These are phyloP conservation scores for Tragopan temminckii DNA, from an alignment of 2,797 vertebrate genomes.

Conservation along the genomic window DNA sequence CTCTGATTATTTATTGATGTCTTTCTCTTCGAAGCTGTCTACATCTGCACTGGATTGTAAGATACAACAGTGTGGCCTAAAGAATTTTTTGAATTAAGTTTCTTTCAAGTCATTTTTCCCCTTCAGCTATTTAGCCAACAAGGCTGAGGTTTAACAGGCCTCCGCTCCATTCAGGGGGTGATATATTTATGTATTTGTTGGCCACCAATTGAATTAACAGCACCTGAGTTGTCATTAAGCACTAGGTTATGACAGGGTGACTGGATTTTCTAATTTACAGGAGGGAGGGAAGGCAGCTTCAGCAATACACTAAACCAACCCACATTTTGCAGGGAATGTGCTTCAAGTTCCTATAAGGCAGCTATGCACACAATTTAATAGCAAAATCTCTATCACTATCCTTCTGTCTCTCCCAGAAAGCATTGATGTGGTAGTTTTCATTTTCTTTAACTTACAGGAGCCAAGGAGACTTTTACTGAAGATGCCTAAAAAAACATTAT, in stretches of 20 bases:
- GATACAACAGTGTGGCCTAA: slow-evolving; percentile 83
- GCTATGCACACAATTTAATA: background rate
- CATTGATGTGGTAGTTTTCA: background rate
- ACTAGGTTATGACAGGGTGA: background rate
- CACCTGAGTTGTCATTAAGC: slow-evolving; percentile 46
- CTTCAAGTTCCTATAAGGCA: slow-evolving; percentile 1
- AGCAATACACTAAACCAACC: background rate
- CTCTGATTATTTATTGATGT: slow-evolving; percentile 98
- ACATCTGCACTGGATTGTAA: slow-evolving; percentile 84
- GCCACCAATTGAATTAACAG: slow-evolving; percentile 63
- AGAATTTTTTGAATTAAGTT: slow-evolving; percentile 92
- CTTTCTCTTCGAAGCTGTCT: slow-evolving; percentile 88
- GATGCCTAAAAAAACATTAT: slow-evolving; percentile 29
- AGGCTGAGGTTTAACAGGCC: slow-evolving; percentile 60
- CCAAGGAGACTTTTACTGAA: slow-evolving; percentile 18
- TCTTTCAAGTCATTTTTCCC: slow-evolving; percentile 84
- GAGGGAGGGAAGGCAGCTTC: background rate
- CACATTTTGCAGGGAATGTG: slow-evolving; percentile 29
- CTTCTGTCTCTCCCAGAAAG: background rate
- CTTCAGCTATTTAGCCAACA: slow-evolving; percentile 77
- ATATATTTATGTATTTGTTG: slow-evolving; percentile 33
- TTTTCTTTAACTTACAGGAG: slow-evolving; percentile 35
- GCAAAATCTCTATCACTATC: background rate
- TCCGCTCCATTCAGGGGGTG: background rate
- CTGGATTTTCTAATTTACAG: slow-evolving; percentile 69